A percentile compares a stretch with the other conserved stretches of the same genome.
These are phyloP conservation scores for Oscheius sp. DNA, from an alignment of 2,888 invertebrate genomes.

Conservation along the genomic window DNA sequence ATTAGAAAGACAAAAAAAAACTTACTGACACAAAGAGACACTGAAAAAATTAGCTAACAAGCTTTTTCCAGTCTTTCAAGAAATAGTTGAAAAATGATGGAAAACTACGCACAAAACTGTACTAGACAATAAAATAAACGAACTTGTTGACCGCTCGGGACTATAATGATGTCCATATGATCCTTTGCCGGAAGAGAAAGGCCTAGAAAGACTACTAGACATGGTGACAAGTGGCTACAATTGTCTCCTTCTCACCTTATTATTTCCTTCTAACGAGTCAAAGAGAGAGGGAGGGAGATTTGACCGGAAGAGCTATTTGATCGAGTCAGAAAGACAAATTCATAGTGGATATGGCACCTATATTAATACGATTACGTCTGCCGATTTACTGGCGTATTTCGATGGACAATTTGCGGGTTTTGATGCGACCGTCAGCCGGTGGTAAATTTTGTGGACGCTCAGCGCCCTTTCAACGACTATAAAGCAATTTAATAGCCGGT, in stretches of 20 bases:
- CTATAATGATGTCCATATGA: no score
- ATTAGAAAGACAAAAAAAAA: no score
- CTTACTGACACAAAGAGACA: no score
- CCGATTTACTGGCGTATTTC: not conserved
- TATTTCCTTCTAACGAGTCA: no score
- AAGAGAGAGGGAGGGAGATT: not conserved
- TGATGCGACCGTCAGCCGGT: constrained; percentile 4
- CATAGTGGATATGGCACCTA: not conserved
- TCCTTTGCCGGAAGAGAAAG: not conserved
- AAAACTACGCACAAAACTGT: no score
- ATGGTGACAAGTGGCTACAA: not conserved
- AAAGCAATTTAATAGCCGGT: not conserved
- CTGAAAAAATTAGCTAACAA: no score
- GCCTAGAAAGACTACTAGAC: not conserved
- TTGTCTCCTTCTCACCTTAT: no score
- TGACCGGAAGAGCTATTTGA: not conserved
- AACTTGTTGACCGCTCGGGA: no score
- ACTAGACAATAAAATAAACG: no score
- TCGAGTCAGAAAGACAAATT: no score
- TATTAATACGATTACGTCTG: not conserved
- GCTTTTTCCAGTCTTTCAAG: no score
- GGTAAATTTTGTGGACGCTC: constrained; percentile 7
- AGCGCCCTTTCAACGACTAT: not conserved
- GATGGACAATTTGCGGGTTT: constrained; percentile 22
- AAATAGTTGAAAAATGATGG: no score